Base-by-base conservation (phyloP, 2,888 invertebrate genomes). In the Perizoma affinitatum region DNA sequence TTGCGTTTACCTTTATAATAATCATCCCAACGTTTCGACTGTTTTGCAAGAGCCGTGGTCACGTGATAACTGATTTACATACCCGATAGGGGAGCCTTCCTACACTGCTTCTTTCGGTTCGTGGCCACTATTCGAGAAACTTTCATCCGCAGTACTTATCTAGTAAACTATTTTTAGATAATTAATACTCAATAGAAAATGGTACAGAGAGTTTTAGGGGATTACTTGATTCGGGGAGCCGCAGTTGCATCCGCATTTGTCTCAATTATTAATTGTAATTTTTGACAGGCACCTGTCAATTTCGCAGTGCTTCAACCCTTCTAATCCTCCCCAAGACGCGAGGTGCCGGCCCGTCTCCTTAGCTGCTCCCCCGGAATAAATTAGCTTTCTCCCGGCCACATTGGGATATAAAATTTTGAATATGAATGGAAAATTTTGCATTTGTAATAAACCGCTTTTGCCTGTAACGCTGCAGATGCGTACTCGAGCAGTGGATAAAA, bases 401-500 rank as follows among this genome's bases (percentile, higher is more conserved):
- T 93, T 85, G 94, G 94, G 95, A 95, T 96, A 96, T 96, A 96
- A 96, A 96, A 96, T 96, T 96, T 96, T 96, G 96, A 96, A 96
- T 96, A 96, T 96, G 96, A 96, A 96, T 96, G 95, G 95, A 94
- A 94, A 95, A 95, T 96, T 96, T 96, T 95, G 95, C 96, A 96
- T 96, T 94, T 94, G 94, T 95, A 95, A 96, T 96, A 95, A 96
- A 95, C 93, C 94, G 93, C 93, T 93, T 94, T 93, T 90, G 84
- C 85, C 80, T 80, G 84, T 87, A 80, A 79, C 74, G 82, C 82
- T 86, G 86, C 91, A 89, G 90, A 90, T 90, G 90, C 83, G 89
- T 83, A 84, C 84, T 80, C 76, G 40, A 81, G 82, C 66, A 85
- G 81, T 86, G 88, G 86, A 88, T 89, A 90, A 89, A 90, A 90